Base-by-base conservation (phyloP, 1,140 invertebrate genomes). In the Eriosoma lanigerum region DNA sequence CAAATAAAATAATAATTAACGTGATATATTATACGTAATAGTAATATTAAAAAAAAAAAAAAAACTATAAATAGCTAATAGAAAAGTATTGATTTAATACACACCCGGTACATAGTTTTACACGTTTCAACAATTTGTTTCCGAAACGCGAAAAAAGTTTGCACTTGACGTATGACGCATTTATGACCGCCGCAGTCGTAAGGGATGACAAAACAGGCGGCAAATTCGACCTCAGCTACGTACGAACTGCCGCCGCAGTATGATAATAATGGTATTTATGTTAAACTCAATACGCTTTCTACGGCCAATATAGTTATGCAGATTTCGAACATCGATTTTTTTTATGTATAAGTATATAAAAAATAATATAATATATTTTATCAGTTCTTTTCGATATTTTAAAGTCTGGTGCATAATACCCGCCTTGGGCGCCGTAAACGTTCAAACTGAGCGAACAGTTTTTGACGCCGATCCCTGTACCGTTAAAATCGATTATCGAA, bases 91-190 rank as follows among this genome's bases (percentile, higher is more conserved):
- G 2, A 38, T 29, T 21, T 66, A n/a, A 8, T 15, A 4, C 24
- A 17, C 19, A 70, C 29, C 46, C 15, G 66, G 15, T 60, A 60
- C 26, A 66, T 64, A 50, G 44, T 50, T 38, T 75, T n/a, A 21
- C 72, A 21, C 72, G 52, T 38, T 8, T 38, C 46, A 12, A 72
- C 21, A 19, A 19, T 75, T 75, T 21, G 52, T 21, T 56, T 19
- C 72, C 68, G 50, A 21, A 17, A 72, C 48, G 19, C 9, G 32
- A 17, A 58, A 38, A 75, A 75, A 58, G 72, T 58, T 75, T 54
- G 29, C 21, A 9, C 8, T 38, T 38, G 32, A 38, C 32, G 24
- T 50, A 24, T 75, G 72, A 75, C 72, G 32, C 32, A 19, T 58
- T 56, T 75, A 75, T 56, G 50, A 56, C 24, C 46, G 29, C 15